Evolutionary conservation across 2,888 invertebrate species (phyloP).

Genomic region (Hemistola chrysoprasaria): DNA sequence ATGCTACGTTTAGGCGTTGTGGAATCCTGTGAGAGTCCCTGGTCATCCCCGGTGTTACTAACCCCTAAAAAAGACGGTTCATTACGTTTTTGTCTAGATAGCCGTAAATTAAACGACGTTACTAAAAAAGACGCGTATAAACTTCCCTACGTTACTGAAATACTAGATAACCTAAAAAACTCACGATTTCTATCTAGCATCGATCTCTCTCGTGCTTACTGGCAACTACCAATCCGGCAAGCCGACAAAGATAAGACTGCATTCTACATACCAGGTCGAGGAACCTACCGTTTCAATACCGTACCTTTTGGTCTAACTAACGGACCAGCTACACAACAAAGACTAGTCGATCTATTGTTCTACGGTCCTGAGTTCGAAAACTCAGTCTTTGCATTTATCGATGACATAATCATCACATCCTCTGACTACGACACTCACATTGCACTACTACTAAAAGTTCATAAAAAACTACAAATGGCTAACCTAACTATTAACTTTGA

Average conservation of each 20-base stretch:
- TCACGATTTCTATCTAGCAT: no score
- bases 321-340: no score
- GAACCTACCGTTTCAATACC: no score
- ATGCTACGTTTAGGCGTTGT: not conserved
- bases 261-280: no score
- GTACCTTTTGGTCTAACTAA: no score
- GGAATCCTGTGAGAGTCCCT: not conserved
- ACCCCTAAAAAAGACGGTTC: not conserved
- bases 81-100: not conserved
- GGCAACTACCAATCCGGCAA: no score
- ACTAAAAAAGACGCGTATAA: constrained; percentile 28
- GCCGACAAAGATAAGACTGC: no score
- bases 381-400: not conserved
- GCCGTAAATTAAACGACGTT: not conserved
- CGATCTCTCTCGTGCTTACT: no score
- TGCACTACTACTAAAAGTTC: not conserved
- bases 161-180: not conserved
- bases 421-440: not conserved
- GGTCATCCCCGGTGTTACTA: constrained; percentile 1
- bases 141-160: constrained; percentile 30
- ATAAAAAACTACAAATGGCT: not conserved
- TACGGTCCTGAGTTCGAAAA: not conserved
- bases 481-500: constrained; percentile 18
- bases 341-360: no score
- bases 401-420: not conserved